phyloP scores from a whole-genome alignment of 2,113 vertebrate species.

The Elanoides forficatus region DNA sequence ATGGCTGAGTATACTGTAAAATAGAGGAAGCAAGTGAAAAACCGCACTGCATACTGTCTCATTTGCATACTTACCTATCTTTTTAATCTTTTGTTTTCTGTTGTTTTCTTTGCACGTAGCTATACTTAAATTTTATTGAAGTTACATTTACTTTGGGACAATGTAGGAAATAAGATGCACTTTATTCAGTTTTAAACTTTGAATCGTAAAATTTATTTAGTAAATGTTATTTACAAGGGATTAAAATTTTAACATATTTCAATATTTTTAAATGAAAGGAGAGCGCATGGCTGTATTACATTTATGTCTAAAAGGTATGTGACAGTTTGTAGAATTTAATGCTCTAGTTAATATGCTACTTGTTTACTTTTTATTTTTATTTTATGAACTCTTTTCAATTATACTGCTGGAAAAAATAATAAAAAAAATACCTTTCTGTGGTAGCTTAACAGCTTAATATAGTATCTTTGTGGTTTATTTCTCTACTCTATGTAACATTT shows the following conservation, averaged over 20 bases:
- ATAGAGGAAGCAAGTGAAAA: constrained; percentile 14
- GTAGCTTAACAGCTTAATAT: background rate
- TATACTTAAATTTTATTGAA: background rate
- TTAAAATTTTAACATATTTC: background rate
- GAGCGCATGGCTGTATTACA: background rate
- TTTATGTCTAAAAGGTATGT: background rate
- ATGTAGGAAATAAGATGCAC: background rate
- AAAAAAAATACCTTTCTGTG: background rate
- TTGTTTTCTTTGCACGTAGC: background rate
- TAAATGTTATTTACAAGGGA: background rate
- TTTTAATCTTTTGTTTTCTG: background rate
- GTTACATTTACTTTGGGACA: background rate
- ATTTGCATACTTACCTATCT: background rate
- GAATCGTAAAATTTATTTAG: background rate
- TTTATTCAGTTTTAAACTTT: background rate
- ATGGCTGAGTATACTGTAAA: background rate
- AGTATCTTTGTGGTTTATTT: background rate
- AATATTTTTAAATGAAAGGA: background rate
- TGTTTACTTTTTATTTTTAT: background rate
- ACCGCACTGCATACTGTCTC: background rate
- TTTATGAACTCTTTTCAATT: background rate
- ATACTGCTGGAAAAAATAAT: background rate
- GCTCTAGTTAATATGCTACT: background rate
- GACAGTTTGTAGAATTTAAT: background rate
- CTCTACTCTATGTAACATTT: background rate